Evolutionary conservation across 1,140 invertebrate genomes (phyloP), one percentile per base, ranked within the genome.

Genomic region (Drosophila nigromelanica): DNA sequence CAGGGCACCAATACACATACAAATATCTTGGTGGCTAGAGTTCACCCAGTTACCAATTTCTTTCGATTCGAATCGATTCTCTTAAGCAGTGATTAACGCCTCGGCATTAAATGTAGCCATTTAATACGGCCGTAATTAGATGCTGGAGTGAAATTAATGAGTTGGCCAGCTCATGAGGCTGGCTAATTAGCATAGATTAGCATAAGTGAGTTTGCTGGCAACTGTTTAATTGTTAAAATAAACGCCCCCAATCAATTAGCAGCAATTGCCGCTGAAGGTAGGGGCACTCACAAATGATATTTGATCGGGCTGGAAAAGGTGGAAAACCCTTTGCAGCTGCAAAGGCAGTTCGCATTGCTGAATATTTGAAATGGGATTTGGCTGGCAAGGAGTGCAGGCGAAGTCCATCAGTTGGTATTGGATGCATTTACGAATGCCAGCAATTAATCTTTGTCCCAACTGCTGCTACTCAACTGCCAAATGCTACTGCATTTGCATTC

Each of bases 121-220:
- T 64, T 35, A 42, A 71, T 64, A 40, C 24, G 51, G 15, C 11
- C 60, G 27, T 68, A 71, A 55, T 56, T 56, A 51, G 14, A 8
- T 30, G 58, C 21, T 37, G 39, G 15, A 33, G 55, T 37, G 45
- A 60, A 51, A 37, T 68, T 60, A 68, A 51, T 68, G 56, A 18
- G 39, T 24, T 30, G 39, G 14, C 40, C 27, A 21, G 59, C n/a
- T 35, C 35, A 18, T 63, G 43, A 21, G 24, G 56, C 39, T 39
- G 35, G 63, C 40, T 37, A 67, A 72, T 72, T 66, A 67, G 52
- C 69, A 72, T 72, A 52, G 67, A 72, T 72, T 59, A 67, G 47
- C 62, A 70, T 54, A 70, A 70, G 67, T 70, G 67, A 54, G 67
- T 33, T 62, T n/a, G 18, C 40, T 21, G 15, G 21, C 50, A 10